phyloP scores from a whole-genome alignment of 2,113 vertebrate species.

The Triplophysa siluroides region DNA sequence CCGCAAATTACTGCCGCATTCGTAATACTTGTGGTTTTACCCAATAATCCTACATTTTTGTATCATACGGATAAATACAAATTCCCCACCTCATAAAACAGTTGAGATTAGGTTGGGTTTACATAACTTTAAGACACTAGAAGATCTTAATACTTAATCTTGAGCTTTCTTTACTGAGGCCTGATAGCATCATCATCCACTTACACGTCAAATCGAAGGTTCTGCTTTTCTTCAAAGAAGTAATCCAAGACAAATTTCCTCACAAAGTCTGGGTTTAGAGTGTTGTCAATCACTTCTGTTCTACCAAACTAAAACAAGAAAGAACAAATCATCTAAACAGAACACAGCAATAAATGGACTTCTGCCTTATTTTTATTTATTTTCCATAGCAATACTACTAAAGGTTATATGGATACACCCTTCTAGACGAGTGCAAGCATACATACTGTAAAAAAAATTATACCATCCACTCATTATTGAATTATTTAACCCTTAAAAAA shows the following conservation, averaged over 20 bases:
- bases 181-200: constrained; percentile 57
- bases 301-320: constrained; percentile 82
- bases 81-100: no score
- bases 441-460: background rate
- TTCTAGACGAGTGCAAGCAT: background rate
- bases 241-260: constrained; percentile 96
- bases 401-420: background rate
- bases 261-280: constrained; percentile 94
- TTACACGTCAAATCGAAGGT: constrained; percentile 95
- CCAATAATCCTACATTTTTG: no score
- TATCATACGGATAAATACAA: no score
- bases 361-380: background rate
- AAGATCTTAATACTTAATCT: no score
- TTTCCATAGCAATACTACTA: background rate
- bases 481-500: background rate
- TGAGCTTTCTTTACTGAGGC: background rate
- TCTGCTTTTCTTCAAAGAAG: constrained; percentile 98
- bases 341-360: background rate
- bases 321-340: background rate
- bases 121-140: no score
- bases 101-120: no score
- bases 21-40: no score
- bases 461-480: background rate
- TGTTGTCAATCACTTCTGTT: constrained; percentile 96
- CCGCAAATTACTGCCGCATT: no score